phyloP scores from a whole-genome alignment of 2,113 vertebrate species.

The Sprattus sprattus region DNA sequence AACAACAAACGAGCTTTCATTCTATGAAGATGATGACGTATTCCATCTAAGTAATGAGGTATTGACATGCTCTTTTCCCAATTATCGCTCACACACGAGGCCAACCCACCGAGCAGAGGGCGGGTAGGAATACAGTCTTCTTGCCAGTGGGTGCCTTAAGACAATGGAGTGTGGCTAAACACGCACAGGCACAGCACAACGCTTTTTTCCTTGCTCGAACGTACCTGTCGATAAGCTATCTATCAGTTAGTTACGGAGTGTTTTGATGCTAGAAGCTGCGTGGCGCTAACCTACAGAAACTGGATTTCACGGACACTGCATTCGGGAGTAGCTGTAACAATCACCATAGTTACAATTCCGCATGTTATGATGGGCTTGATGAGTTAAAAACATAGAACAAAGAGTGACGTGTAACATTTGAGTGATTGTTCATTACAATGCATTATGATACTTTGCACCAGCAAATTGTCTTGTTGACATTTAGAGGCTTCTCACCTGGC shows the following conservation, averaged over 20 bases:
- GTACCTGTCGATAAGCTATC: neutral
- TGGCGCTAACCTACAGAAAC: no score
- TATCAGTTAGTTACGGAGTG: neutral
- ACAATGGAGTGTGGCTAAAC: neutral
- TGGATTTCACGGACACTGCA: no score
- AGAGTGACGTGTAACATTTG: neutral
- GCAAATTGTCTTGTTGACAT: conserved; percentile 4
- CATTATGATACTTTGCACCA: neutral
- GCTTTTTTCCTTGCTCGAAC: neutral
- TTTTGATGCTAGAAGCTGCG: no score
- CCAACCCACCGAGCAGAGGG: neutral
- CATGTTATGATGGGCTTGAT: neutral
- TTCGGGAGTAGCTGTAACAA: neutral
- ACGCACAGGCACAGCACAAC: neutral
- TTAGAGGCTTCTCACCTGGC: neutral
- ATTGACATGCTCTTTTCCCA: neutral
- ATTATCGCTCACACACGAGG: conserved; percentile 1
- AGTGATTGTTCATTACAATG: neutral
- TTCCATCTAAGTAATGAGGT: neutral
- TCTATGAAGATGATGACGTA: neutral
- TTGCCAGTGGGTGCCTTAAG: neutral
- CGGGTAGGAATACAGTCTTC: neutral
- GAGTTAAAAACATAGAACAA: neutral
- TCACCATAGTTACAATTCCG: neutral
- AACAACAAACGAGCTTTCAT: neutral